Percentiles rank a stretch among this genome's conserved stretches.
phyloP scores from a whole-genome alignment of 2,113 vertebrate genomes.

The Ciconia stormi region DNA sequence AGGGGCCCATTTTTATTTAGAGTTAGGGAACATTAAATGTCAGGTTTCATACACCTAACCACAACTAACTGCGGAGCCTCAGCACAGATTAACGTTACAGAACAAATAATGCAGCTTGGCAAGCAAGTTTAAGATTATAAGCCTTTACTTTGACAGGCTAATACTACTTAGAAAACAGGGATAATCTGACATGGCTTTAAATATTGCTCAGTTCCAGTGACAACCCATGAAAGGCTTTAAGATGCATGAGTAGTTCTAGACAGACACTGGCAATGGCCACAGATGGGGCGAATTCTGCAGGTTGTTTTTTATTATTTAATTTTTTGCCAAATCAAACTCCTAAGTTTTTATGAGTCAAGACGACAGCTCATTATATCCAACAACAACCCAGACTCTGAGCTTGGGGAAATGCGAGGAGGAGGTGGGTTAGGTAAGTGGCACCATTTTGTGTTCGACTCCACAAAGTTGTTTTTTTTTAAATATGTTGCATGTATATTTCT shows the following conservation, averaged over 20 bases:
- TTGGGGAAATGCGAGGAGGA: background rate
- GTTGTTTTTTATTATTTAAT: background rate
- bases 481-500: fast-evolving
- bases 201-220: background rate
- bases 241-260: background rate
- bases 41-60: background rate
- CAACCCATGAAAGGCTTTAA: background rate
- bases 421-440: background rate
- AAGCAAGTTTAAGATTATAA: background rate
- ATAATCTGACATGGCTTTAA: background rate
- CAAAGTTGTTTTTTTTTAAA: background rate
- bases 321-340: background rate
- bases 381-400: background rate
- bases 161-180: background rate
- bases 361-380: background rate
- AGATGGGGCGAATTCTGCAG: background rate
- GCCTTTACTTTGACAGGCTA: background rate
- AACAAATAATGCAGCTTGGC: background rate
- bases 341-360: background rate
- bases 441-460: background rate
- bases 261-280: background rate
- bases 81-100: background rate
- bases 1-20: background rate
- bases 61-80: background rate
- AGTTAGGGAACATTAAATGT: background rate